Evolutionary conservation across 2,888 invertebrate genomes (phyloP).

Genomic region (Aphodius granarius): DNA sequence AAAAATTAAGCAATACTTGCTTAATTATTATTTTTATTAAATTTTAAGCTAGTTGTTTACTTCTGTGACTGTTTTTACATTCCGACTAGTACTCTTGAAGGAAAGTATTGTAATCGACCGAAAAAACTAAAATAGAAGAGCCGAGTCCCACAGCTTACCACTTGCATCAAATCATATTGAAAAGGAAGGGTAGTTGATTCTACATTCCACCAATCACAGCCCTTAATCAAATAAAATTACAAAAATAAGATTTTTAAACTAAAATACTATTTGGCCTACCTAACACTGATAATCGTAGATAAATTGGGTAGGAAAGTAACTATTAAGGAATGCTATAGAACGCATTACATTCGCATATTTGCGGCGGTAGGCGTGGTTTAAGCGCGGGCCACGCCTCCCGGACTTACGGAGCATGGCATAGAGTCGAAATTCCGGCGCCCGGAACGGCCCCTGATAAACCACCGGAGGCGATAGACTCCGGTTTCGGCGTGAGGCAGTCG

Average conservation of each 20-base stretch:
- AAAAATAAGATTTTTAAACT: not conserved
- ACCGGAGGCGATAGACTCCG: slow-evolving; percentile 2
- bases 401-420: not conserved
- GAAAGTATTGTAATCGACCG: no score
- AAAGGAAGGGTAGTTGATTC: slow-evolving; percentile 15
- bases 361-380: not conserved
- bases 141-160: not conserved
- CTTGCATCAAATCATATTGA: not conserved
- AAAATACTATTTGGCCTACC: no score
- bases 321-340: no score
- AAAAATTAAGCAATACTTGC: no score
- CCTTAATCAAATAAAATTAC: not conserved
- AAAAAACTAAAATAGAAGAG: not conserved
- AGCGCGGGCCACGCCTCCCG: not conserved
- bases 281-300: no score
- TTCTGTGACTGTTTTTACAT: no score
- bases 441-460: not conserved
- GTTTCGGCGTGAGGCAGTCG: slow-evolving; percentile 4
- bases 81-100: no score
- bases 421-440: not conserved
- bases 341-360: slow-evolving; percentile 13
- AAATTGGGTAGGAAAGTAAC: no score
- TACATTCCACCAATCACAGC: slow-evolving; percentile 22
- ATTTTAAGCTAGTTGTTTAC: no score
- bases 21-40: no score